Conservation (phyloP, 1,140 invertebrate species). For the Lepidurus couesii region DNA sequence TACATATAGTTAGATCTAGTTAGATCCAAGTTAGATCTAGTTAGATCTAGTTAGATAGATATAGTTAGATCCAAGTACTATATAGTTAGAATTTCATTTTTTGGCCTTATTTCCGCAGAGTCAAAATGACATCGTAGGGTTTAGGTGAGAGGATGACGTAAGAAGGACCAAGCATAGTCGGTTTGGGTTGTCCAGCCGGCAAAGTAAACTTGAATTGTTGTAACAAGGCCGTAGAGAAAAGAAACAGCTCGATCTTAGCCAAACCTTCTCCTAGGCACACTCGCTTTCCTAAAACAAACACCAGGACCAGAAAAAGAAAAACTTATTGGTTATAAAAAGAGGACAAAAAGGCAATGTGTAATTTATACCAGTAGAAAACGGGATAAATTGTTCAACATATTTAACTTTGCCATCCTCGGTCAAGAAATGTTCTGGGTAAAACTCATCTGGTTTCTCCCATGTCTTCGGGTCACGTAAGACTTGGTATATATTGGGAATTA, state of each 20-base stretch:
- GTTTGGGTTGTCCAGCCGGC: slow-evolving; percentile 41
- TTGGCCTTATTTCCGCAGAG: too few species aligned
- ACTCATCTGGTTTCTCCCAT: slow-evolving; percentile 43
- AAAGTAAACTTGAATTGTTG: slow-evolving; percentile 56
- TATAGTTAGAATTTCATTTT: too few species aligned
- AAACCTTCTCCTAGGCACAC: slow-evolving; percentile 67
- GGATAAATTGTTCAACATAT: slow-evolving; percentile 4
- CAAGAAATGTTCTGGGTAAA: slow-evolving; percentile 44
- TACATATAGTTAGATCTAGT: too few species aligned
- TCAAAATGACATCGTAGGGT: too few species aligned
- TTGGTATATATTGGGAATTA: slow-evolving; percentile 42
- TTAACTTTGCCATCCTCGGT: slow-evolving; percentile 13
- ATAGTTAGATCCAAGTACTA: too few species aligned
- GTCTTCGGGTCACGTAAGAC: slow-evolving; percentile 40
- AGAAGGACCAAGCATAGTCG: background rate
- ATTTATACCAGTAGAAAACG: slow-evolving; percentile 25
- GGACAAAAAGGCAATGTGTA: too few species aligned
- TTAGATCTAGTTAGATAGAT: too few species aligned
- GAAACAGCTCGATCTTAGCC: slow-evolving; percentile 60
- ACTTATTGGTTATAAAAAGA: background rate
- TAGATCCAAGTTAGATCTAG: too few species aligned
- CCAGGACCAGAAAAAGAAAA: background rate
- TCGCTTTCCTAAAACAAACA: slow-evolving; percentile 61
- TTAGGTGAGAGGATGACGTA: too few species aligned
- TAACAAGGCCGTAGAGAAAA: slow-evolving; percentile 56